Conservation (phyloP, 1,140 invertebrate species). For the Notospermus geniculatus region DNA sequence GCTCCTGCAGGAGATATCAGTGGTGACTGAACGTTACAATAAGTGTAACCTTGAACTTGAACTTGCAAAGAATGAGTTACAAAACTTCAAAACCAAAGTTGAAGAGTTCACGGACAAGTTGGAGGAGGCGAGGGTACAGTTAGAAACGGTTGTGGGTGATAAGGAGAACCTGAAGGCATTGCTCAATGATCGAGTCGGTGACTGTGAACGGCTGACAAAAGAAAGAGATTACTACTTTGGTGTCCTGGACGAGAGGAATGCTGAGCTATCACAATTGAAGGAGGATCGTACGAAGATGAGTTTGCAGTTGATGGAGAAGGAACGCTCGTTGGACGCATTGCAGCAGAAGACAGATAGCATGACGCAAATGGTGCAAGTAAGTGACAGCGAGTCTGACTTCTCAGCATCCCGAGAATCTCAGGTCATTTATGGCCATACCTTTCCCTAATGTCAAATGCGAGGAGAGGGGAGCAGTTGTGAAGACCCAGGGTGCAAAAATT, state of each 20-base stretch:
- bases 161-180: conserved; percentile 32
- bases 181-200: conserved; percentile 27
- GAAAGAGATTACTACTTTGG: conserved; percentile 42
- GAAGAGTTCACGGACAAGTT: conserved; percentile 26
- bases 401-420: no score
- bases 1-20: conserved; percentile 37
- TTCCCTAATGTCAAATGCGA: no score
- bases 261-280: conserved; percentile 34
- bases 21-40: conserved; percentile 37
- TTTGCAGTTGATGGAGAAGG: conserved; percentile 46
- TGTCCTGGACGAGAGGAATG: conserved; percentile 36
- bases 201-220: conserved; percentile 34
- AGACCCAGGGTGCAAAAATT: no score
- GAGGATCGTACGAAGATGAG: conserved; percentile 34
- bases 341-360: conserved; percentile 40
- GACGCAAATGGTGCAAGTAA: conserved; percentile 33
- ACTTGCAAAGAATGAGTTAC: conserved; percentile 27
- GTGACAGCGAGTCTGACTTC: no score
- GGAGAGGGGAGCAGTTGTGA: no score
- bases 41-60: conserved; percentile 33
- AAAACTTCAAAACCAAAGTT: conserved; percentile 26
- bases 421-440: no score
- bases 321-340: conserved; percentile 37
- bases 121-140: conserved; percentile 27
- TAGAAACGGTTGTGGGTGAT: conserved; percentile 26